These are phyloP conservation scores for Smutsia gigantea DNA, from an alignment of 2,797 vertebrate species.

Conservation along the genomic window DNA sequence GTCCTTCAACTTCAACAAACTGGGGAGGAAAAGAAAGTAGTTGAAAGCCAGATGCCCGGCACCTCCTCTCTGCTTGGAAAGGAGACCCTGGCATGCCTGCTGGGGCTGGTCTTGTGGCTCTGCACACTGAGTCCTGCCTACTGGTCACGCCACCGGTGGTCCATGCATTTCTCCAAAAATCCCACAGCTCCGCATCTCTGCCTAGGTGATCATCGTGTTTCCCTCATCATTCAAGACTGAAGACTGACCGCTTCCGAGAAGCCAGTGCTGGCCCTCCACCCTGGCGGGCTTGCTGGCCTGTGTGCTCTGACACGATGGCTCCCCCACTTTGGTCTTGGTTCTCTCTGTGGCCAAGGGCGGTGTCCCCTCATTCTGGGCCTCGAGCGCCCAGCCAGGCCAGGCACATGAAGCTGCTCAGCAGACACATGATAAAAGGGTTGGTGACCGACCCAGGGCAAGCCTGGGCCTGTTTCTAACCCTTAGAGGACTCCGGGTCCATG, in stretches of 20 bases:
- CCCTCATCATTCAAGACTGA: neutral
- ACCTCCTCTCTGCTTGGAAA: neutral
- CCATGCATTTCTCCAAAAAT: neutral
- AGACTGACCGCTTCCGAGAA: neutral
- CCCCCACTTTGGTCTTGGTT: neutral
- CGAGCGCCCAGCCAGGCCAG: neutral
- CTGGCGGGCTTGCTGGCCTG: accelerated
- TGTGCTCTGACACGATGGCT: neutral
- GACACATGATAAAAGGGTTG: accelerated
- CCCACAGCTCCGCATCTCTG: too few species aligned
- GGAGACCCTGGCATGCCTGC: too few species aligned
- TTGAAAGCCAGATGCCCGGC: neutral
- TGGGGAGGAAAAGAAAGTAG: slow-evolving; percentile 73
- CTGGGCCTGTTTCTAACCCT: neutral
- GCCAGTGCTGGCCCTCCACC: neutral
- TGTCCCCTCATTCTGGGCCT: neutral
- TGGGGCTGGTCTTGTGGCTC: neutral
- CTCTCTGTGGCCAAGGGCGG: neutral
- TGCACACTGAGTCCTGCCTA: accelerated
- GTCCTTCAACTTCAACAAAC: slow-evolving; percentile 99
- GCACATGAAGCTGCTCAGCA: neutral
- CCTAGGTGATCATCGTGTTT: neutral
- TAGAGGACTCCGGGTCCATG: accelerated
- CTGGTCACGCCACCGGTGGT: accelerated
- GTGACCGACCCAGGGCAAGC: neutral